phyloP scores from a whole-genome alignment of 2,888 invertebrate species.

The Odontocerum albicorne region DNA sequence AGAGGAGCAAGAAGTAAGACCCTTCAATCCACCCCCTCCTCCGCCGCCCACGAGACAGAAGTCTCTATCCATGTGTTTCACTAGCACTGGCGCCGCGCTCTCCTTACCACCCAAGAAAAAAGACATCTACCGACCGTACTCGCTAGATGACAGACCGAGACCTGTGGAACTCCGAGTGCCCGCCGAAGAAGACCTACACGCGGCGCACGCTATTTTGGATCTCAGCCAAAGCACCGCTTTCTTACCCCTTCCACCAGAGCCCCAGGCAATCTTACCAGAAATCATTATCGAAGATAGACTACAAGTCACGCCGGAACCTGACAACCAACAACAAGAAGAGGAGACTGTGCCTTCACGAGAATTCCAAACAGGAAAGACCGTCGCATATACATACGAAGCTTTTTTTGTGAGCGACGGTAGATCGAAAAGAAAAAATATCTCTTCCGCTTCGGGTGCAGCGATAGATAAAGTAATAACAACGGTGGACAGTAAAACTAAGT shows the following conservation, averaged over 20 bases:
- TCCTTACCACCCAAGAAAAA: slow-evolving; percentile 88
- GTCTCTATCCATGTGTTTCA: slow-evolving; percentile 81
- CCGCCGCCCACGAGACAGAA: slow-evolving; percentile 64
- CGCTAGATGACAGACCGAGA: slow-evolving; percentile 69
- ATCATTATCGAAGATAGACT: slow-evolving; percentile 38
- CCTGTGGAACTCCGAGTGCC: slow-evolving; percentile 60
- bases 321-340: slow-evolving; percentile 11
- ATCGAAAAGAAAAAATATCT: slow-evolving; percentile 71
- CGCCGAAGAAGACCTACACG: slow-evolving; percentile 82
- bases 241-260: slow-evolving; percentile 57
- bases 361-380: slow-evolving; percentile 64
- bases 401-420: slow-evolving; percentile 88
- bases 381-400: slow-evolving; percentile 90
- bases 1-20: slow-evolving; percentile 35
- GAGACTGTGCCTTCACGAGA: slow-evolving; percentile 32
- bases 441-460: slow-evolving; percentile 45
- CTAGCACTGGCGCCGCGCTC: slow-evolving; percentile 80
- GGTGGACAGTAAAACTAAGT: slow-evolving; percentile 58
- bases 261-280: slow-evolving; percentile 37
- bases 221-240: slow-evolving; percentile 83
- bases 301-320: slow-evolving; percentile 38
- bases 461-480: slow-evolving; percentile 45
- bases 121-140: slow-evolving; percentile 89
- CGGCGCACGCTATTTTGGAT: slow-evolving; percentile 87
- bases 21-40: slow-evolving; percentile 46